These are phyloP conservation scores for Sebastes baramenuke DNA, from an alignment of 2,797 vertebrate genomes.

Conservation along the genomic window DNA sequence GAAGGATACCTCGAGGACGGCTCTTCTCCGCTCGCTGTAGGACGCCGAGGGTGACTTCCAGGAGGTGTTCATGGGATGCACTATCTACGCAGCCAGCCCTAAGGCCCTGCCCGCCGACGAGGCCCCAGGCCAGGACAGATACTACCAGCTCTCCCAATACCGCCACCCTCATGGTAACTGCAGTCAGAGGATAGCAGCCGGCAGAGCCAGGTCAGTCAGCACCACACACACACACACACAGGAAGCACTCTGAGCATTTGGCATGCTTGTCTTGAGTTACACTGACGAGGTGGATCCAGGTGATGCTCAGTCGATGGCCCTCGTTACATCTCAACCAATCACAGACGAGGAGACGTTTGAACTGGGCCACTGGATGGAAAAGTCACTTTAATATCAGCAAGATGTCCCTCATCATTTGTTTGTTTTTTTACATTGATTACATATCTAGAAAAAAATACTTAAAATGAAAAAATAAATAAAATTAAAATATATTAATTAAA, in stretches of 20 bases:
- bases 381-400: not conserved
- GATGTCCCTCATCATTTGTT: not conserved
- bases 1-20: constrained; percentile 63
- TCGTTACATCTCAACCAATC: constrained; percentile 1
- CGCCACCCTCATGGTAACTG: constrained; percentile 75
- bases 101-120: constrained; percentile 81
- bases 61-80: constrained; percentile 84
- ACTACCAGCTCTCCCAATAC: constrained; percentile 62
- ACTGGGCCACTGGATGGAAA: not conserved
- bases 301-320: not conserved
- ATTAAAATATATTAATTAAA: not conserved
- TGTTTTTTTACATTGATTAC: not conserved
- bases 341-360: constrained; percentile 1
- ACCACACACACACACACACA: constrained; percentile 17
- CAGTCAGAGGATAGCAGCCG: constrained; percentile 80
- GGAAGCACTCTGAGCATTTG: not conserved
- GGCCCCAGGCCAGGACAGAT: constrained; percentile 71
- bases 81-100: constrained; percentile 83
- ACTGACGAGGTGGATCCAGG: not conserved
- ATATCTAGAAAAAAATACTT: not conserved
- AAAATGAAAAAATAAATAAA: not conserved
- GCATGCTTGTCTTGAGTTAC: not conserved
- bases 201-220: constrained; percentile 77
- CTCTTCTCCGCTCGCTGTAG: constrained; percentile 56
- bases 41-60: constrained; percentile 67